Evolutionary conservation across 1,140 invertebrate species (phyloP).

Genomic region (Megathymus violae): DNA sequence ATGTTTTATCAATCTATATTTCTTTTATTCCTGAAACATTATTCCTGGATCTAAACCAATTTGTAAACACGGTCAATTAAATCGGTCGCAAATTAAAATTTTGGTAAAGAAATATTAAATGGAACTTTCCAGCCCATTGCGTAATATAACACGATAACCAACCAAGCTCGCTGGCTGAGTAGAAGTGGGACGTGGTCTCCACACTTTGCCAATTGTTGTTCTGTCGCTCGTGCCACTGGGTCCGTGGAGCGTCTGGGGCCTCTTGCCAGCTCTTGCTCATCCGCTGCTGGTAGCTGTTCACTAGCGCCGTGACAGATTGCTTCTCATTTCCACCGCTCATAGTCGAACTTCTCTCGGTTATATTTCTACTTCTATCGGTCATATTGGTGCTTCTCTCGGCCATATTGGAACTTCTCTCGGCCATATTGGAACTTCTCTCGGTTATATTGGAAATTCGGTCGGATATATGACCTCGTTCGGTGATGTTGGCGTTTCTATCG

Average conservation of each 20-base stretch:
- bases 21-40: no score
- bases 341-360: slow-evolving; percentile 7
- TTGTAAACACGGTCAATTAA: no score
- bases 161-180: slow-evolving; percentile 75
- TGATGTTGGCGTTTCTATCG: slow-evolving; percentile 39
- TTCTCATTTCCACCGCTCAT: slow-evolving; percentile 35
- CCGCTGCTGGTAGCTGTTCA: slow-evolving; percentile 73
- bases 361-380: slow-evolving; percentile 15
- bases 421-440: slow-evolving; percentile 33
- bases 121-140: slow-evolving; percentile 7
- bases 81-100: no score
- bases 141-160: slow-evolving; percentile 45
- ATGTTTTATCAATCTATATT: no score
- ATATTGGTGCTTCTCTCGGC: slow-evolving; percentile 6
- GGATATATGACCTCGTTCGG: slow-evolving; percentile 37
- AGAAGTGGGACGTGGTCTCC: slow-evolving; percentile 71
- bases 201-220: slow-evolving; percentile 66
- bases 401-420: slow-evolving; percentile 6
- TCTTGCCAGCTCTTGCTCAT: slow-evolving; percentile 57
- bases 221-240: slow-evolving; percentile 39
- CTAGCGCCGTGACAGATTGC: slow-evolving; percentile 62
- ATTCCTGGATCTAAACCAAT: no score
- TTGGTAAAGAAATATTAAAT: no score
- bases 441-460: slow-evolving; percentile 21
- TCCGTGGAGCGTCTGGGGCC: slow-evolving; percentile 39